Evolutionary conservation across 1,140 invertebrate genomes (phyloP).

Genomic region (Papilio aristodemus): DNA sequence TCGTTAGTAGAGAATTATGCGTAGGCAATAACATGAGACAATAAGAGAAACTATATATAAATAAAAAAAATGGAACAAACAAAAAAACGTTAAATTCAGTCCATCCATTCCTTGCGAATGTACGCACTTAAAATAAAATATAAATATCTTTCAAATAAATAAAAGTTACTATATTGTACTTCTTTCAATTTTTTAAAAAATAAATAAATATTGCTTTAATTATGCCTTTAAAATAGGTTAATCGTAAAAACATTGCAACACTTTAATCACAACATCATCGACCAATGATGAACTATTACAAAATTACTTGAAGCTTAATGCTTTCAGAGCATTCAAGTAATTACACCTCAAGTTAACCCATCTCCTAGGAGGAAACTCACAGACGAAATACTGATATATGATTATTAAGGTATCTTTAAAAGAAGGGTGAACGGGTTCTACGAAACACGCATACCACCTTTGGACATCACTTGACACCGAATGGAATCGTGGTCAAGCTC

Average conservation of each 20-base stretch:
- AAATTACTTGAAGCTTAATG: too few species aligned
- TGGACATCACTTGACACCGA: too few species aligned
- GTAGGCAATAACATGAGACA: constrained; percentile 48
- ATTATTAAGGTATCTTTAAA: too few species aligned
- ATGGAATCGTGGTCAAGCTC: too few species aligned
- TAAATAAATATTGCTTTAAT: constrained; percentile 51
- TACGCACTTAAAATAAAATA: constrained; percentile 59
- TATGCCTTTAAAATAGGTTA: constrained; percentile 41
- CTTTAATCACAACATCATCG: constrained; percentile 20
- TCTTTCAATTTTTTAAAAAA: constrained; percentile 48
- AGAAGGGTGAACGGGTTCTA: too few species aligned
- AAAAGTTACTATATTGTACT: constrained; percentile 65
- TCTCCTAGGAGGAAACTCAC: too few species aligned
- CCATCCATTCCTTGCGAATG: constrained; percentile 70
- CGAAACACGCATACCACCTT: too few species aligned
- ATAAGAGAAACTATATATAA: constrained; percentile 52
- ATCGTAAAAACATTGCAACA: constrained; percentile 47
- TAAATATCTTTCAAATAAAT: constrained; percentile 62
- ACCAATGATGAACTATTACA: neutral
- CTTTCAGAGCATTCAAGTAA: too few species aligned
- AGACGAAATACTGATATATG: too few species aligned
- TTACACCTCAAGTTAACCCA: too few species aligned
- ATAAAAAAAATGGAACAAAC: constrained; percentile 57
- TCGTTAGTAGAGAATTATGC: constrained; percentile 57
- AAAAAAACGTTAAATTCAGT: constrained; percentile 71